Conservation (phyloP, 2,113 vertebrate genomes). For the Callocephalon fimbriatum region DNA sequence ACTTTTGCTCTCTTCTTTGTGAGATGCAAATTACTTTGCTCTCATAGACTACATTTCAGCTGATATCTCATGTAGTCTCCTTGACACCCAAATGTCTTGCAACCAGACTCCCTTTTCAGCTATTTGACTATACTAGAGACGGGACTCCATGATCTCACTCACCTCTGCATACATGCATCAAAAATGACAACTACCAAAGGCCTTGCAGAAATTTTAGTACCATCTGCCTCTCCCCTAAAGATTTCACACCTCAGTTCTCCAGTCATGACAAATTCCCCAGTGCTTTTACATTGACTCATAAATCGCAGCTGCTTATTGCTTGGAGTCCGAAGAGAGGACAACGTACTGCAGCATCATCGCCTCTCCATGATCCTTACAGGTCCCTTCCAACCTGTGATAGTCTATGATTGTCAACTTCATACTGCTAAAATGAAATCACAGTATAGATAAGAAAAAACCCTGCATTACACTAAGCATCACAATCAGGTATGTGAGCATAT, state of each 20-base stretch:
- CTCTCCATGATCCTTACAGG: fast-evolving
- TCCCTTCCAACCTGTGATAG: neutral
- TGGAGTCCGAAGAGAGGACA: neutral
- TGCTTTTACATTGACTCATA: neutral
- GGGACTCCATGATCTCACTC: neutral
- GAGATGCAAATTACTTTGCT: neutral
- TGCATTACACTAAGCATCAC: neutral
- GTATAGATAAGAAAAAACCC: neutral
- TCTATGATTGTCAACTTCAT: neutral
- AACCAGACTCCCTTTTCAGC: neutral
- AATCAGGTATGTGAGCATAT: neutral
- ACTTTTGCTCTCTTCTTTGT: neutral
- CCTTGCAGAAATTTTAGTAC: neutral
- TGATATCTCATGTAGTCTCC: neutral
- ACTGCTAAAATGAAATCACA: neutral
- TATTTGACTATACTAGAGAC: neutral
- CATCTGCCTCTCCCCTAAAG: neutral
- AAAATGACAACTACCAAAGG: neutral
- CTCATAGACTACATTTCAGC: neutral
- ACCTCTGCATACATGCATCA: neutral
- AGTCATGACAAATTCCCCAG: neutral
- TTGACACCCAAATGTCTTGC: neutral
- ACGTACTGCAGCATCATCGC: neutral
- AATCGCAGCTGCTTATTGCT: neutral
- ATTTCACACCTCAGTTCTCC: neutral